These are phyloP conservation scores for Columba janthina DNA, from an alignment of 2,113 vertebrate species.

Conservation along the genomic window DNA sequence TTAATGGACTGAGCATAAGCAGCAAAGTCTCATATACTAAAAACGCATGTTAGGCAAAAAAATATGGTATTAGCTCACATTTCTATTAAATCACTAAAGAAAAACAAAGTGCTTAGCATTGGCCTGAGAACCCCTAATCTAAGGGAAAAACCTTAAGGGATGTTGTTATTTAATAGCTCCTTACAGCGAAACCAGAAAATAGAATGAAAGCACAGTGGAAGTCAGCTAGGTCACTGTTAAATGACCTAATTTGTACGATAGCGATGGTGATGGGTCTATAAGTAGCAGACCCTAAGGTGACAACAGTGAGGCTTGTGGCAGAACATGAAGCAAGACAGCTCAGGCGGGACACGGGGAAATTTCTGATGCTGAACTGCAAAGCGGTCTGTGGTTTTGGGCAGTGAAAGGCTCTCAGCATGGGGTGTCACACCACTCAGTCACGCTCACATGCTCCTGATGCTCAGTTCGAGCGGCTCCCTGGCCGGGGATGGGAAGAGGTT, in stretches of 20 bases:
- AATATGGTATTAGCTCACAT: background rate
- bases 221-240: background rate
- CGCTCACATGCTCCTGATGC: rapidly evolving
- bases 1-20: background rate
- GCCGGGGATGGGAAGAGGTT: background rate
- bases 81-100: background rate
- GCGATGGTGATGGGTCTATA: background rate
- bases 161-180: background rate
- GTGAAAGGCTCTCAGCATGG: background rate
- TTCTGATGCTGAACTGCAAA: background rate
- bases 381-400: rapidly evolving
- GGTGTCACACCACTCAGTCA: rapidly evolving
- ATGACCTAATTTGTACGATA: background rate
- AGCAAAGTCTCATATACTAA: background rate
- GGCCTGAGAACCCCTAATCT: background rate
- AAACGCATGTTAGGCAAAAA: background rate
- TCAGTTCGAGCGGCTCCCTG: background rate
- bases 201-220: background rate
- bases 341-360: background rate
- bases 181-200: background rate
- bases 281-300: background rate
- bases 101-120: background rate
- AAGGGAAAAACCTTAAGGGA: background rate
- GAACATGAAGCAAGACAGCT: background rate
- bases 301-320: background rate